Base-by-base conservation (phyloP, 1,140 invertebrate genomes). In the Steinernema feltiae region DNA sequence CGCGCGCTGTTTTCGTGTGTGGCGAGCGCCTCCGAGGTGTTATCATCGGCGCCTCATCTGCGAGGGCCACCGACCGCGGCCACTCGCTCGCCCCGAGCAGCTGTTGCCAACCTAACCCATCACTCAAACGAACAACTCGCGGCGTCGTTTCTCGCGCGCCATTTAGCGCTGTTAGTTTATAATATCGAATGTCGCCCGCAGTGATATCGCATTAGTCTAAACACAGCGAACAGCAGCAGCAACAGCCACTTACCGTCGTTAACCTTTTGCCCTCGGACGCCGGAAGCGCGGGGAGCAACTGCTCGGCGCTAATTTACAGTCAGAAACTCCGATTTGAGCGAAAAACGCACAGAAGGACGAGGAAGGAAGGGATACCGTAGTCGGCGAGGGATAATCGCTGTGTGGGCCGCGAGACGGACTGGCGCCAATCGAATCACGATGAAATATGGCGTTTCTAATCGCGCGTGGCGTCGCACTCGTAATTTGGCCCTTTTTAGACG, bases 171-270 rank as follows among this genome's bases (percentile, higher is more conserved):
- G 53, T 63, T 63, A 63, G 53, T 63, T 63, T 63, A 63, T 63
- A 63, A 63, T 63, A 63, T 63, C 53, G 53, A 21, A 63, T 63
- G 53, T 63, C 53, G 53, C 7, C 24, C 15, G 53, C 53, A 15
- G 53, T 63, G 53, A 63, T 63, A 63, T 63, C 53, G 53, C 53
- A 63, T 63, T 63, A 63, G 53, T 63, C 53, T 63, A 63, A 63
- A 63, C 53, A 63, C 53, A 63, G 35, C 35, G 35, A 41, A 41
- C 35, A 41, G 35, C 35, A 41, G 35, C 35, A 18, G 35, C 35
- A 63, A 27, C 12, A 27, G 53, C 53, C 53, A 63, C 53, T 63
- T 63, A 63, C 53, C 53, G 53, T 27, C 53, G 53, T 63, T 63
- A 63, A 63, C 53, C 53, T 63, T 63, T 63, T 63, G 53, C 53